Percentiles rank a stretch among this genome's conserved stretches.
Evolutionary conservation across 2,797 vertebrate species (phyloP).

Genomic region (Cynodonichthys magdalenae): DNA sequence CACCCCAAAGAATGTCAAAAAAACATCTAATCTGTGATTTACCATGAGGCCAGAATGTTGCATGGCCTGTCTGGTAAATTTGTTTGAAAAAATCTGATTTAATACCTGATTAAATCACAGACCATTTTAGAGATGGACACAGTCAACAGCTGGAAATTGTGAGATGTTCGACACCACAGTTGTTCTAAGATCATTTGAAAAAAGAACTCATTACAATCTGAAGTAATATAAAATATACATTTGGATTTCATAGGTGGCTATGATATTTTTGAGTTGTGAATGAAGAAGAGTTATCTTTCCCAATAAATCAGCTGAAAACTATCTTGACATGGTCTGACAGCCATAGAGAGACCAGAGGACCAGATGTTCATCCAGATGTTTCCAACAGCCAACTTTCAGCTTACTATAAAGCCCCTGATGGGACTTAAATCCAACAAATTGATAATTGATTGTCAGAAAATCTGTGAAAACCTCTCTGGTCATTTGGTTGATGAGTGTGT

Average conservation of each 20-base stretch:
- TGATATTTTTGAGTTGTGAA: no score
- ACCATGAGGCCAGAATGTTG: slow-evolving; percentile 54
- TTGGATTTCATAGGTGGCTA: no score
- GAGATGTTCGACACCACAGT: background rate
- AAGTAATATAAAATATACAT: no score
- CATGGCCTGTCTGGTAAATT: slow-evolving; percentile 29
- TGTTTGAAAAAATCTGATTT: slow-evolving; percentile 26
- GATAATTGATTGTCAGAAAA: no score
- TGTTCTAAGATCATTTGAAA: background rate
- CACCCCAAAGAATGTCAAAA: slow-evolving; percentile 81
- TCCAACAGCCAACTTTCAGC: background rate
- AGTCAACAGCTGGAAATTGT: background rate
- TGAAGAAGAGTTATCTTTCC: no score
- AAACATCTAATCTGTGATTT: slow-evolving; percentile 82
- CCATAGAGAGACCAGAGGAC: background rate
- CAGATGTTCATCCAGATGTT: background rate
- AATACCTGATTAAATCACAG: slow-evolving; percentile 10
- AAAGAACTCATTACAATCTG: no score
- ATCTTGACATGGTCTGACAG: background rate
- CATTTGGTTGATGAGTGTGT: no score
- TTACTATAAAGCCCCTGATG: background rate
- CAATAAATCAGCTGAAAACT: background rate
- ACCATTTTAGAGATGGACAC: background rate
- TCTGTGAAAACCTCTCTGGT: no score
- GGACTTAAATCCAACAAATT: no score